Conservation (phyloP, 2,888 invertebrate genomes). For the Hymenopus coronatus region DNA sequence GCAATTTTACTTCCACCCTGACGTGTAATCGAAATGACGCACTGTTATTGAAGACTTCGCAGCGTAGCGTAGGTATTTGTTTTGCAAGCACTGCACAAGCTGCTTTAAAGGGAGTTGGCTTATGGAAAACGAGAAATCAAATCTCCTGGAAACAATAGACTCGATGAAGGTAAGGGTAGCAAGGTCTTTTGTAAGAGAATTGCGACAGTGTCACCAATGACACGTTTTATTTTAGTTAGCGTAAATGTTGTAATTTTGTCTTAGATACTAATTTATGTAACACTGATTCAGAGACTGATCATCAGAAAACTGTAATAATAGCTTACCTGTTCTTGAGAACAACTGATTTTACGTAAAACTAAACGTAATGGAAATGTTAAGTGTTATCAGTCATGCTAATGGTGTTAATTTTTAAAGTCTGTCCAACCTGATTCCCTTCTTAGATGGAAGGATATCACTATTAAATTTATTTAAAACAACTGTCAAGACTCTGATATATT, state of each 20-base stretch:
- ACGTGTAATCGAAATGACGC: not conserved
- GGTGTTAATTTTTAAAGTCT: too few relatives aligned
- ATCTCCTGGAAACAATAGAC: not conserved
- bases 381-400: too few relatives aligned
- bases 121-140: not conserved
- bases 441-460: too few relatives aligned
- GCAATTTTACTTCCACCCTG: not conserved
- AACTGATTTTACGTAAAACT: too few relatives aligned
- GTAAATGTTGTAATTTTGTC: not conserved
- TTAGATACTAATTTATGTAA: not conserved
- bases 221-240: not conserved
- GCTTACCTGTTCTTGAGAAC: too few relatives aligned
- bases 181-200: not conserved
- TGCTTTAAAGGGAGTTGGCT: too few relatives aligned
- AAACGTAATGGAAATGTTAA: too few relatives aligned
- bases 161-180: not conserved
- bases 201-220: not conserved
- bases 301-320: not conserved
- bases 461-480: too few relatives aligned
- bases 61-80: not conserved
- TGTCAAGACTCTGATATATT: too few relatives aligned
- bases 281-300: not conserved
- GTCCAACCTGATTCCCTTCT: too few relatives aligned
- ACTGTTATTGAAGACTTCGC: not conserved
- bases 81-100: not conserved